These are phyloP conservation scores for Leptinotarsa texana DNA, from an alignment of 1,140 invertebrate species.

Conservation along the genomic window DNA sequence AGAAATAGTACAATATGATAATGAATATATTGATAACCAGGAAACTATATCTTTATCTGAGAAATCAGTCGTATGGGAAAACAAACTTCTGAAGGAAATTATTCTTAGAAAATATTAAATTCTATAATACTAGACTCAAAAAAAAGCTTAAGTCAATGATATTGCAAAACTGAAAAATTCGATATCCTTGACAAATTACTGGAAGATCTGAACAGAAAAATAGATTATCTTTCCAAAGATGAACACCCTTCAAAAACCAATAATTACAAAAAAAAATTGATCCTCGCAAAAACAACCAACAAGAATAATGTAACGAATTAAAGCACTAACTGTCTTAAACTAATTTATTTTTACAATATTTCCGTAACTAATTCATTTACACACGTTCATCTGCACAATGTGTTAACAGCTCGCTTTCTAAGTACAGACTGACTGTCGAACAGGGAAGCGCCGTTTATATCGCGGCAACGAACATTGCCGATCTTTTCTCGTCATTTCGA, in stretches of 20 bases:
- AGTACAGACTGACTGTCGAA: too few relatives aligned
- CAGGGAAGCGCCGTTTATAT: too few relatives aligned
- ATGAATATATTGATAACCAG: not conserved
- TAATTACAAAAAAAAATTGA: too few relatives aligned
- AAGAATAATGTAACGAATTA: too few relatives aligned
- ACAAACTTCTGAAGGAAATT: conserved; percentile 10
- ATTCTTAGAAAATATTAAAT: conserved; percentile 1
- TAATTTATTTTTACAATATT: too few relatives aligned
- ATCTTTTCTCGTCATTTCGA: too few relatives aligned
- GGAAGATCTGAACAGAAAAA: conserved; percentile 5
- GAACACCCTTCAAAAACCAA: not conserved
- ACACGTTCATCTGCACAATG: too few relatives aligned
- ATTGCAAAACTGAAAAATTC: not conserved
- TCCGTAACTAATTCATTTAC: too few relatives aligned
- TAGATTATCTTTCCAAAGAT: not conserved
- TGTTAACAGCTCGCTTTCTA: too few relatives aligned
- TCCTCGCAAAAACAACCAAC: too few relatives aligned
- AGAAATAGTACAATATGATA: not conserved
- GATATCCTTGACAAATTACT: not conserved
- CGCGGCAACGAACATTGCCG: too few relatives aligned
- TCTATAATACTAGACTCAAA: not conserved
- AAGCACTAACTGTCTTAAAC: too few relatives aligned
- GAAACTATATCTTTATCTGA: not conserved
- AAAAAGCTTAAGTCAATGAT: not conserved
- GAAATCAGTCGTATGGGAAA: conserved; percentile 13